Evolutionary conservation across 53 echinoderm and acorn worm genomes (phyloP).

Genomic region (Actinopyga echinites): DNA sequence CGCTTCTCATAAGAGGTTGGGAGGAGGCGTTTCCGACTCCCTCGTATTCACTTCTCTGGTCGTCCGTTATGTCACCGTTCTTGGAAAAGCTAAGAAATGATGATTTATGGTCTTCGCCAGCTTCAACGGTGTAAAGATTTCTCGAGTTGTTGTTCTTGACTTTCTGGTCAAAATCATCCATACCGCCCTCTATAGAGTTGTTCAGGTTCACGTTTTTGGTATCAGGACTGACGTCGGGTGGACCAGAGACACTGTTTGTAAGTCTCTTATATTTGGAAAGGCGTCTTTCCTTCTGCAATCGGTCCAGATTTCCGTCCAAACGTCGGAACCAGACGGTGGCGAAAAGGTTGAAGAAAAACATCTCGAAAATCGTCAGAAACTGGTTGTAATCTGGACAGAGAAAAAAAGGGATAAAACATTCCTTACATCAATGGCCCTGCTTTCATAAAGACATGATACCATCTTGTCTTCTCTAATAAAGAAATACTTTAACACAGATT

Average conservation of each 20-base stretch:
- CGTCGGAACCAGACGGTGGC: slow-evolving; percentile 84
- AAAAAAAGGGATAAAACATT: not conserved
- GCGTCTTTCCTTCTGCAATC: slow-evolving; percentile 44
- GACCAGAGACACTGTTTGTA: slow-evolving; percentile 6
- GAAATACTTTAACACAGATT: too few species aligned
- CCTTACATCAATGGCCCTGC: too few species aligned
- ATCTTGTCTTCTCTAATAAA: too few species aligned
- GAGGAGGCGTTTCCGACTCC: not conserved
- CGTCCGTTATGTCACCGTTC: not conserved
- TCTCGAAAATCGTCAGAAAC: slow-evolving; percentile 81
- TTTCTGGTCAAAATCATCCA: slow-evolving; percentile 22
- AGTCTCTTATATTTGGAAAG: slow-evolving; percentile 16
- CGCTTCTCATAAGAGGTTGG: slow-evolving; percentile 40
- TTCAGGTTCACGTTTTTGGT: not conserved
- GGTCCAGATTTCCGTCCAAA: slow-evolving; percentile 77
- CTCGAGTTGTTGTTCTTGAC: slow-evolving; percentile 4
- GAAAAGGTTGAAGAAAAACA: slow-evolving; percentile 94
- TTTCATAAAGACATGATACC: too few species aligned
- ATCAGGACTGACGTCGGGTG: not conserved
- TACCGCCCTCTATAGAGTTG: slow-evolving; percentile 3
- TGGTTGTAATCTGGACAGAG: slow-evolving; percentile 67
- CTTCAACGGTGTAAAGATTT: not conserved
- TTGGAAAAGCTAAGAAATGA: not conserved
- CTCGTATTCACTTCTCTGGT: slow-evolving; percentile 21
- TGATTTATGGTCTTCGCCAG: not conserved